A percentile compares a stretch with the other conserved stretches of the same genome.
phyloP scores from a whole-genome alignment of 2,888 invertebrate species.

The Autographa pulchrina region DNA sequence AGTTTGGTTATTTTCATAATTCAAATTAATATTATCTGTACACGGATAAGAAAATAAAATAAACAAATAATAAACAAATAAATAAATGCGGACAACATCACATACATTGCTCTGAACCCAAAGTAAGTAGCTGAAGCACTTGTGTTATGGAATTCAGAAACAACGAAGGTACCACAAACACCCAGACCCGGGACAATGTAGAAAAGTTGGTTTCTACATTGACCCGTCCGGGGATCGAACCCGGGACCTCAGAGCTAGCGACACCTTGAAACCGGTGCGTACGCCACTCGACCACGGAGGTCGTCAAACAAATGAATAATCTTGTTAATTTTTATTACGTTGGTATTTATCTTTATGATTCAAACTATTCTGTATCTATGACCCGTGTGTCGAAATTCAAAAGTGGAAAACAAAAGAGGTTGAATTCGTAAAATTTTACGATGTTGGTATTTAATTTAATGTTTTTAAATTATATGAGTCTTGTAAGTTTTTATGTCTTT shows the following conservation, averaged over 20 bases:
- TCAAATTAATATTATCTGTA: neutral
- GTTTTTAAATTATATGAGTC: neutral
- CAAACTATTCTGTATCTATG: neutral
- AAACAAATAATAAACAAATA: no score
- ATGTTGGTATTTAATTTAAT: slow-evolving; percentile 2
- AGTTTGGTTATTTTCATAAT: neutral
- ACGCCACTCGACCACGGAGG: no score
- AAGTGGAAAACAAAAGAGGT: slow-evolving; percentile 3
- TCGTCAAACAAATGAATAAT: neutral
- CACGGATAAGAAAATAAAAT: neutral
- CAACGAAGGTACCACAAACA: no score
- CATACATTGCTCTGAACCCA: no score
- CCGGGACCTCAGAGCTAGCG: no score
- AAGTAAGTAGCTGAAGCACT: no score
- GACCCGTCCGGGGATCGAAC: no score
- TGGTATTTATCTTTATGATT: neutral
- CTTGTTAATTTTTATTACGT: neutral
- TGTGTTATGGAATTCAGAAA: no score
- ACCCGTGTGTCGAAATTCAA: neutral
- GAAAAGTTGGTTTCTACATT: no score
- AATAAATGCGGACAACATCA: no score
- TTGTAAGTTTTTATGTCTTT: neutral
- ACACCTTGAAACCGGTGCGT: no score
- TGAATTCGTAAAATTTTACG: neutral
- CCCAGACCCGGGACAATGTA: no score